Evolutionary conservation across 2,888 invertebrate species (phyloP), one percentile per base, ranked within the genome.

Genomic region (Zhengitettix transpicula): DNA sequence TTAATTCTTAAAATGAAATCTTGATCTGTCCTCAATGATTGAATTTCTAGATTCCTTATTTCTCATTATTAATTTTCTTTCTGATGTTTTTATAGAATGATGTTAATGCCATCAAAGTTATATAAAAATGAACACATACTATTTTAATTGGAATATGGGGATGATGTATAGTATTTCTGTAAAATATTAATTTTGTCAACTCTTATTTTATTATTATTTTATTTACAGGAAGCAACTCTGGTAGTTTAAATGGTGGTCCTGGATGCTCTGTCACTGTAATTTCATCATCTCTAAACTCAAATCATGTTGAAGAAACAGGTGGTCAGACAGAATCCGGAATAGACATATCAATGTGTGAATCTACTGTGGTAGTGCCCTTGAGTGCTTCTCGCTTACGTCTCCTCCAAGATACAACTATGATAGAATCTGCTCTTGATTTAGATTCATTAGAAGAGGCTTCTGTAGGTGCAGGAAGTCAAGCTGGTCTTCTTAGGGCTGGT

Each of bases 381-480:
- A 81, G 82, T 70, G 87, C 87, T 62, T 87, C 85, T 72, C 81
- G 86, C 64, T 77, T 89, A 71, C 81, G 85, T 67, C 77, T 89
- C 68, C 78, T 89, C 68, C 89, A 88, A 71, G 89, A 90, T 76
- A 89, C 89, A 61, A 90, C 90, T 58, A 90, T 90, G 90, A 90
- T 91, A 69, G 89, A 90, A 74, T 89, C 90, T 60, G 90, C 90
- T 60, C 78, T 91, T 65, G 91, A 91, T 78, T 80, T 91, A 69
- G 91, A 91, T 75, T 89, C 89, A 67, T 77, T 90, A 66, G 89
- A 89, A 69, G 85, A 85, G 65, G 81, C 84, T 44, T 67, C 69
- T 5, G 77, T 84, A 65, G 83, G 83, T 62, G 80, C 81, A 64
- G 81, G 79, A 66, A 84, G 84, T 67, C 84, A 84, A 68, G 79